Evolutionary conservation across 1,140 invertebrate genomes (phyloP).

Genomic region (Drosophila rhopaloa): DNA sequence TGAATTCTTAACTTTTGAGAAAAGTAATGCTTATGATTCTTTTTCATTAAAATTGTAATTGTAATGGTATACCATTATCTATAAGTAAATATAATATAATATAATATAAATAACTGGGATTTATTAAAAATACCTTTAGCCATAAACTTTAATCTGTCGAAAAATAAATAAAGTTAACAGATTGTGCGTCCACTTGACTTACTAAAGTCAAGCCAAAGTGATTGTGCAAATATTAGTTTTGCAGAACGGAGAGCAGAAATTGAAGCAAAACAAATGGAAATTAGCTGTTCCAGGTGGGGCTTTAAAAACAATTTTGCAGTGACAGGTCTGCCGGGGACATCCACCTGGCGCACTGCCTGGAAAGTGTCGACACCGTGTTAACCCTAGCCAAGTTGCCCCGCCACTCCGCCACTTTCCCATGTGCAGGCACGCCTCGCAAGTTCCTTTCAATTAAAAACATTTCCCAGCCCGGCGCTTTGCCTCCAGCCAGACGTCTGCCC

Average conservation of each 20-base stretch:
- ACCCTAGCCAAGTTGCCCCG: constrained; percentile 26
- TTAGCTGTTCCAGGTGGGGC: constrained; percentile 30
- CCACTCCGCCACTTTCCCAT: constrained; percentile 10
- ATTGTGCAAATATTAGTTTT: constrained; percentile 24
- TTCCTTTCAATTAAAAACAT: constrained; percentile 64
- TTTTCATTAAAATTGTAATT: too few species aligned
- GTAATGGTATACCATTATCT: too few species aligned
- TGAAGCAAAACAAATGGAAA: constrained; percentile 35
- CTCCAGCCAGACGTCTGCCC: constrained; percentile 43
- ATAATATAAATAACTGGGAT: too few species aligned
- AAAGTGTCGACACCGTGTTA: constrained; percentile 39
- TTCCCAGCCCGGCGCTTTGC: constrained; percentile 50
- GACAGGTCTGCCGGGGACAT: constrained; percentile 27
- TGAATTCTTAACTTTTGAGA: too few species aligned
- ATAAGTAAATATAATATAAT: too few species aligned
- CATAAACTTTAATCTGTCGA: neutral
- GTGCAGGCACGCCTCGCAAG: constrained; percentile 51
- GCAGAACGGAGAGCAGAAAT: constrained; percentile 2
- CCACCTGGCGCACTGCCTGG: constrained; percentile 24
- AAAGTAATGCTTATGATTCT: too few species aligned
- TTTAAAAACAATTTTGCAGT: constrained; percentile 40
- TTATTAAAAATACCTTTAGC: too few species aligned
- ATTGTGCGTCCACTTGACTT: constrained; percentile 4
- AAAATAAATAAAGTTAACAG: neutral
- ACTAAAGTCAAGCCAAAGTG: constrained; percentile 9